phyloP scores from a whole-genome alignment of 2,888 invertebrate genomes.

The Xylocampa areola region DNA sequence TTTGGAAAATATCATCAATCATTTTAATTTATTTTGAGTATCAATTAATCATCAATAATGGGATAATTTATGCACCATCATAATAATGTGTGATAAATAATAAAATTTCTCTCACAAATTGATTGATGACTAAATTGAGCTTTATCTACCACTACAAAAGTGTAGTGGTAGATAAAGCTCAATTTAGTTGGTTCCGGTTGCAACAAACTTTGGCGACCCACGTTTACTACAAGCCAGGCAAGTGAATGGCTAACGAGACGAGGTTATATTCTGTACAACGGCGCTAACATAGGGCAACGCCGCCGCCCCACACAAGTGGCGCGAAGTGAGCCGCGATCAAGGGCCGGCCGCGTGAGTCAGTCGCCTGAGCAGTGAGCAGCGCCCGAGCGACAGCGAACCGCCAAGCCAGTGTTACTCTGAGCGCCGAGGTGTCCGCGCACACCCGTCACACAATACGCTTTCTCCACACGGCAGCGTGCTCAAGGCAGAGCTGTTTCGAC shows the following conservation, averaged over 20 bases:
- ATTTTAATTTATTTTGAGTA: neutral
- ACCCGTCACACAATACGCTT: conserved; percentile 61
- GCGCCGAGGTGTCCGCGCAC: conserved; percentile 60
- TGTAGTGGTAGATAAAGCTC: conserved; percentile 4
- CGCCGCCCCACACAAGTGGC: conserved; percentile 56
- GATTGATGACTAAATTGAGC: too few species aligned
- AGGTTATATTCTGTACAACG: conserved; percentile 52
- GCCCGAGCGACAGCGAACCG: conserved; percentile 58
- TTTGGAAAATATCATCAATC: neutral
- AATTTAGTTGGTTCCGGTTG: conserved; percentile 12
- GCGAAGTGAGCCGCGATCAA: conserved; percentile 77
- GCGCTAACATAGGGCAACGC: conserved; percentile 53
- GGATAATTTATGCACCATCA: neutral
- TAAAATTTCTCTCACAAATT: neutral
- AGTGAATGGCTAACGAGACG: conserved; percentile 68
- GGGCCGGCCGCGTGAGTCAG: conserved; percentile 69
- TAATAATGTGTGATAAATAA: conserved; percentile 4
- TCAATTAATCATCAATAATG: conserved; percentile 2
- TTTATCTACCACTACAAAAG: too few species aligned
- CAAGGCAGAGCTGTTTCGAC: conserved; percentile 84
- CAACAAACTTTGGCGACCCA: conserved; percentile 26
- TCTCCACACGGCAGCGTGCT: conserved; percentile 75
- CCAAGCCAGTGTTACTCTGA: conserved; percentile 55
- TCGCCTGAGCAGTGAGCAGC: conserved; percentile 48
- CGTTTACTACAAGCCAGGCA: conserved; percentile 35